phyloP scores from a whole-genome alignment of 92 coral and sea anemone species.

The Diadumene lineata region DNA sequence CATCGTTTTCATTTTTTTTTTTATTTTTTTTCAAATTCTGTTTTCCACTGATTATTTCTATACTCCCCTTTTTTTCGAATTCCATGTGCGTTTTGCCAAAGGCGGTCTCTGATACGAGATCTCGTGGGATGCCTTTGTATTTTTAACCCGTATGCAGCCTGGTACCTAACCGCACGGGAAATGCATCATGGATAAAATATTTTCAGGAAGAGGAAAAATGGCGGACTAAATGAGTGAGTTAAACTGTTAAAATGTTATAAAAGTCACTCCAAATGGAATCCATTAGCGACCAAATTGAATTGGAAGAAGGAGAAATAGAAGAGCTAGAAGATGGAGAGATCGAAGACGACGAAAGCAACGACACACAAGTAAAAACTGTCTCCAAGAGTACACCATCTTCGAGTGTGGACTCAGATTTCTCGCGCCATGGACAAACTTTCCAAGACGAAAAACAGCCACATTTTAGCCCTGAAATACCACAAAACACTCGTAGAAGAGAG shows the following conservation, averaged over 20 bases:
- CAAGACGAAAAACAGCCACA: not conserved
- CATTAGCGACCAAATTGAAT: conserved; percentile 55
- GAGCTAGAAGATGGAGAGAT: conserved; percentile 98
- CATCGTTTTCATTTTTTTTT: not conserved
- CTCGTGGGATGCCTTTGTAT: not conserved
- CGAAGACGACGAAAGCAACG: conserved; percentile 59
- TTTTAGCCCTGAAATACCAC: conserved; percentile 11
- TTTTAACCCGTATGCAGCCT: not conserved
- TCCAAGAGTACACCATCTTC: conserved; percentile 1
- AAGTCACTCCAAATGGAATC: conserved; percentile 26
- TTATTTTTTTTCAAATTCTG: not conserved
- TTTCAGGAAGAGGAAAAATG: conserved; percentile 2
- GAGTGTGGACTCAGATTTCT: conserved; percentile 8
- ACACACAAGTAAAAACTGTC: conserved; percentile 2
- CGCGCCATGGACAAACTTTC: not conserved
- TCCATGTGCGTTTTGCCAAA: too few relatives aligned
- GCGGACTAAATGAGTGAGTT: not conserved
- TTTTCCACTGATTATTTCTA: not conserved
- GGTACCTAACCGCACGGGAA: not conserved
- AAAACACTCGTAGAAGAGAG: conserved; percentile 9
- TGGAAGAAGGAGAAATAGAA: conserved; percentile 95
- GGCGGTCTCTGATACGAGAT: not conserved
- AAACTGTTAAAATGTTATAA: not conserved
- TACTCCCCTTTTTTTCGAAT: not conserved
- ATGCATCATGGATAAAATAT: conserved; percentile 10